These are phyloP conservation scores for Melanogrammus aeglefinus DNA, from an alignment of 2,797 vertebrate species.

Conservation along the genomic window DNA sequence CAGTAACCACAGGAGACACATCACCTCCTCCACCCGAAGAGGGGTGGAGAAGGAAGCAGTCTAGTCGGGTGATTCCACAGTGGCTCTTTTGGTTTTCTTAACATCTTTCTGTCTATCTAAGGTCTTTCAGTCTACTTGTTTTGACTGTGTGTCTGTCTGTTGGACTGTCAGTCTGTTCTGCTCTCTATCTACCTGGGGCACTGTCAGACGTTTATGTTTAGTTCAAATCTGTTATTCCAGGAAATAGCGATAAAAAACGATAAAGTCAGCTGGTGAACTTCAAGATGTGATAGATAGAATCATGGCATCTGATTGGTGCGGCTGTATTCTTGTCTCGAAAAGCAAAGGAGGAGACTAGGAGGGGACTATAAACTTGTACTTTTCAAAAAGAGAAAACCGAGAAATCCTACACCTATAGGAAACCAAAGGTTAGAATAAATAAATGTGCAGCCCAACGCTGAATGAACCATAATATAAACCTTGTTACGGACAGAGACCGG, in stretches of 20 bases:
- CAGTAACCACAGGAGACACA: constrained; percentile 33
- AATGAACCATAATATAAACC: neutral
- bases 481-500: neutral
- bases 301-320: neutral
- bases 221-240: neutral
- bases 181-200: neutral
- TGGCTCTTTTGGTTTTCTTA: neutral
- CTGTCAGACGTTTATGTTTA: neutral
- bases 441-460: neutral
- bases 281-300: neutral
- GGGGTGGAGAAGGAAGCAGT: constrained; percentile 6
- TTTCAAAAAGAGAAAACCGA: neutral
- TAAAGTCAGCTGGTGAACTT: neutral
- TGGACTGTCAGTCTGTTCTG: neutral
- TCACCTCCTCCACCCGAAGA: constrained; percentile 25
- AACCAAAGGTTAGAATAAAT: neutral
- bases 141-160: constrained; percentile 9
- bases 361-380: neutral
- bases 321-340: neutral
- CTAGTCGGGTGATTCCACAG: constrained; percentile 1
- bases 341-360: neutral
- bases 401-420: neutral
- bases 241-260: neutral
- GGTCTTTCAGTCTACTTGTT: neutral
- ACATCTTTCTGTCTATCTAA: neutral